These are phyloP conservation scores for Neolamprologus devosi DNA, from an alignment of 2,113 vertebrate species.

Conservation along the genomic window DNA sequence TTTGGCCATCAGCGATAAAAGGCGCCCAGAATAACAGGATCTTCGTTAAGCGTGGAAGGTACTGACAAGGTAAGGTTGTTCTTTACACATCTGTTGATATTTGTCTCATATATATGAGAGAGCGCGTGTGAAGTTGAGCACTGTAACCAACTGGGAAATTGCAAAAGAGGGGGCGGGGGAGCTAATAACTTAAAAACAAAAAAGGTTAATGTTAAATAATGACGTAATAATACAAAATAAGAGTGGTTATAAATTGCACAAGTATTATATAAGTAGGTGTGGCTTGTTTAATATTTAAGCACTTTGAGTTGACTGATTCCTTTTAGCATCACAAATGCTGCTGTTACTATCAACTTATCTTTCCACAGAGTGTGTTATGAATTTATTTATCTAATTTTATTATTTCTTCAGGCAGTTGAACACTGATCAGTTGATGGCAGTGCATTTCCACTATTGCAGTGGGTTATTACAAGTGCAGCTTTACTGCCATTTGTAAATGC, in stretches of 20 bases:
- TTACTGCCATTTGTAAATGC: neutral
- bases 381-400: neutral
- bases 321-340: neutral
- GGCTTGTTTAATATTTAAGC: neutral
- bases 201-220: neutral
- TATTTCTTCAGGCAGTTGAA: neutral
- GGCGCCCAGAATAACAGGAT: fast-evolving
- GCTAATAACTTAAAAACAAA: neutral
- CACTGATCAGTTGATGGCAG: neutral
- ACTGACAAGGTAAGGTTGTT: slow-evolving; percentile 10
- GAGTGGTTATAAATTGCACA: neutral
- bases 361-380: neutral
- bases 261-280: neutral
- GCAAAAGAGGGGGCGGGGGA: neutral
- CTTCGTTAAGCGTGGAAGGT: neutral
- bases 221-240: neutral
- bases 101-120: no score
- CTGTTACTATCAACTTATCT: neutral
- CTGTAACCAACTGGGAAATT: neutral
- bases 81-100: neutral
- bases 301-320: neutral
- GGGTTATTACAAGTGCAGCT: neutral
- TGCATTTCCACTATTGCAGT: neutral
- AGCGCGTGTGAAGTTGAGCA: no score
- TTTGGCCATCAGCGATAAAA: slow-evolving; percentile 5